A percentile compares a stretch with the other conserved stretches of the same genome.
Evolutionary conservation across 2,797 vertebrate genomes (phyloP).

Genomic region (Artibeus lituratus): DNA sequence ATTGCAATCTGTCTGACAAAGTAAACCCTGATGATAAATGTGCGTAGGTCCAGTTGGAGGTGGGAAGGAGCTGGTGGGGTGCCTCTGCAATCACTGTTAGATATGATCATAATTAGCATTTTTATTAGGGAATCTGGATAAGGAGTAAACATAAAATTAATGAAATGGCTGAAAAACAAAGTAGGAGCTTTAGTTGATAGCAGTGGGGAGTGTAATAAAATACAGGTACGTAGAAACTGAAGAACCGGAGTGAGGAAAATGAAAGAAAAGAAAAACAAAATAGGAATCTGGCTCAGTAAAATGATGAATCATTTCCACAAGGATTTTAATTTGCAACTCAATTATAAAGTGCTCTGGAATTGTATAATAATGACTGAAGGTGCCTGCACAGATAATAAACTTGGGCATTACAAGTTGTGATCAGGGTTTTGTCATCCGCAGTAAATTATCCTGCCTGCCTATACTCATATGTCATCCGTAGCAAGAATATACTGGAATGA

Average conservation of each 20-base stretch:
- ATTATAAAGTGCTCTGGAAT: constrained; percentile 42
- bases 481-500: not conserved
- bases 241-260: constrained; percentile 3
- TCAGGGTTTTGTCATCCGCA: not conserved
- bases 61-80: constrained; percentile 18
- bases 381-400: constrained; percentile 27
- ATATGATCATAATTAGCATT: constrained; percentile 66
- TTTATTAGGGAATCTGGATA: constrained; percentile 65
- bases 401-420: not conserved
- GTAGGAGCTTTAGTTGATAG: constrained; percentile 34
- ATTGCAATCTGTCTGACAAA: constrained; percentile 38
- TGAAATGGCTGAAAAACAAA: constrained; percentile 62
- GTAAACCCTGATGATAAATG: constrained; percentile 46
- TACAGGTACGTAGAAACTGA: constrained; percentile 4
- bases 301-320: constrained; percentile 53
- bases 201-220: constrained; percentile 34
- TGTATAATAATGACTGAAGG: constrained; percentile 28
- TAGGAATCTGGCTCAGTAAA: constrained; percentile 18
- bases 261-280: not conserved
- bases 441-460: constrained; percentile 30
- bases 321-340: constrained; percentile 55
- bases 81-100: constrained; percentile 31
- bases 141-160: constrained; percentile 67
- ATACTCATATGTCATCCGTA: not conserved
- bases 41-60: constrained; percentile 14